Evolutionary conservation across 2,888 invertebrate genomes (phyloP).

Genomic region (Eristalis pertinax): DNA sequence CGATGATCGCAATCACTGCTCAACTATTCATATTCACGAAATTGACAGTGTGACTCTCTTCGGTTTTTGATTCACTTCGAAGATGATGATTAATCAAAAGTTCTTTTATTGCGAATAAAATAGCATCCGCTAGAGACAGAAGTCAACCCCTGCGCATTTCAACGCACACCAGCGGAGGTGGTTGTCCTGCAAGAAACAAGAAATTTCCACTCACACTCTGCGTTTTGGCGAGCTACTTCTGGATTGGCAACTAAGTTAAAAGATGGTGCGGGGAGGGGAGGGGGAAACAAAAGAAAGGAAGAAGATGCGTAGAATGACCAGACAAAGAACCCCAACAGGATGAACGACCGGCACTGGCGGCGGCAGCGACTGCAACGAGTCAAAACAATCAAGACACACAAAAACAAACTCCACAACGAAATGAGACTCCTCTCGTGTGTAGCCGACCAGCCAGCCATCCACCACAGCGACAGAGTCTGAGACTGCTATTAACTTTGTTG

Average conservation of each 20-base stretch:
- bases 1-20: constrained; percentile 10
- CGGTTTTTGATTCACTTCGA: no score
- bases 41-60: no score
- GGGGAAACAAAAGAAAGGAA: constrained; percentile 24
- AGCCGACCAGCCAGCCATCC: background rate
- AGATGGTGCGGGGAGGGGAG: constrained; percentile 14
- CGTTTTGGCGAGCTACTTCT: constrained; percentile 2
- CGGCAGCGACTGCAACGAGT: constrained; percentile 38
- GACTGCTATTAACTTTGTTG: constrained; percentile 63
- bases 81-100: no score
- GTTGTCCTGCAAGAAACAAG: constrained; percentile 26
- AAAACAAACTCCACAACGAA: constrained; percentile 26
- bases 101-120: background rate
- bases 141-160: background rate
- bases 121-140: background rate
- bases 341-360: constrained; percentile 62
- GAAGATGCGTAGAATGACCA: constrained; percentile 58
- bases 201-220: constrained; percentile 12
- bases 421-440: constrained; percentile 39
- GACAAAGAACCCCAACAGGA: constrained; percentile 60
- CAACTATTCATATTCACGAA: background rate
- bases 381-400: constrained; percentile 61
- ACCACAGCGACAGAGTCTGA: background rate
- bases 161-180: background rate
- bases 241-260: constrained; percentile 52